Evolutionary conservation across 2,888 invertebrate species (phyloP).

Genomic region (Hydrotaea diabolus): DNA sequence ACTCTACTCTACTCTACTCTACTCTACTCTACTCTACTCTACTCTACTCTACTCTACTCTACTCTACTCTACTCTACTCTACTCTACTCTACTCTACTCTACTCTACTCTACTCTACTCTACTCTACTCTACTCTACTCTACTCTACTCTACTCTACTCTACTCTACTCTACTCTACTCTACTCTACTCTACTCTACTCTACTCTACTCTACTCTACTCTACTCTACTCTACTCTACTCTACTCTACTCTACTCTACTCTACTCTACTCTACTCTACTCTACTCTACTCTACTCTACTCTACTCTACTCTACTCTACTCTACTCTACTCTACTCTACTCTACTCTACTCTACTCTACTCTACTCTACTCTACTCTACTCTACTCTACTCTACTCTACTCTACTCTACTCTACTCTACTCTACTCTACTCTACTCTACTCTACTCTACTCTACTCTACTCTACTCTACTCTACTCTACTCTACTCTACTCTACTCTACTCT

Average conservation of each 20-base stretch:
- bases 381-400: conserved; percentile 37
- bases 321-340: conserved; percentile 8
- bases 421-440: conserved; percentile 35
- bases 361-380: conserved; percentile 44
- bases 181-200: conserved; percentile 4
- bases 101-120: conserved; percentile 3
- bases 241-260: conserved; percentile 18
- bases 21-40: conserved; percentile 1
- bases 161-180: conserved; percentile 3
- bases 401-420: conserved; percentile 29
- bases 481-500: conserved; percentile 20
- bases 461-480: conserved; percentile 22
- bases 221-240: conserved; percentile 6
- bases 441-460: conserved; percentile 24
- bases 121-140: background rate
- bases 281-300: conserved; percentile 3
- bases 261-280: background rate
- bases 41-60: background rate
- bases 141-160: conserved; percentile 6
- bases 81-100: conserved; percentile 11
- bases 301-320: background rate
- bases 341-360: conserved; percentile 44
- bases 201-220: conserved; percentile 1
- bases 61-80: background rate
- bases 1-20: conserved; percentile 2